These are phyloP conservation scores for Galleria mellonella DNA, from an alignment of 1,140 invertebrate genomes.

Conservation along the genomic window DNA sequence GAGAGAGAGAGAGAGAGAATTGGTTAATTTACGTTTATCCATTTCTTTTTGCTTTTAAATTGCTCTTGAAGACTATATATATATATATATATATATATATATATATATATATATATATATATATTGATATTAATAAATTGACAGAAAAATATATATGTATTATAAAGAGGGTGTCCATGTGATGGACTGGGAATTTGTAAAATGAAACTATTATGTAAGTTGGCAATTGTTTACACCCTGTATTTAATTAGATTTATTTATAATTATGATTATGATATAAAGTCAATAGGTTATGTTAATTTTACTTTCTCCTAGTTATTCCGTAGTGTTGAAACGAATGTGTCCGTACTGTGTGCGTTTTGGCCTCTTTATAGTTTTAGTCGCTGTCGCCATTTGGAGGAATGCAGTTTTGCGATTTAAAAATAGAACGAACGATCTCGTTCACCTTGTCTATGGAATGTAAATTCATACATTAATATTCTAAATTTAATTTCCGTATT, in stretches of 20 bases:
- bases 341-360: conserved; percentile 19
- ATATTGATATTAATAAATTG: no score
- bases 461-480: no score
- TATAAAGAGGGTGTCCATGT: conserved; percentile 24
- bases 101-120: conserved; percentile 1
- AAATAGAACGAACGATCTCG: no score
- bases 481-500: no score
- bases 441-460: no score
- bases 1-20: no score
- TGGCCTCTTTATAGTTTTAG: conserved; percentile 16
- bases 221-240: conserved; percentile 42
- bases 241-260: conserved; percentile 38
- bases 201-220: conserved; percentile 15
- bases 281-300: conserved; percentile 22
- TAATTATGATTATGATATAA: conserved; percentile 8
- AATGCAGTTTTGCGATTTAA: no score
- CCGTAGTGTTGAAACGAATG: conserved; percentile 12
- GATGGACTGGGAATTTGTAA: conserved; percentile 28
- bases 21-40: no score
- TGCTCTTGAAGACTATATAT: no score
- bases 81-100: conserved; percentile 7
- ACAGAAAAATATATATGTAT: conserved; percentile 9
- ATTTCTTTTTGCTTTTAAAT: no score
- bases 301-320: conserved; percentile 23
- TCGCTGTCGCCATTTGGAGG: background rate